Evolutionary conservation across 2,113 vertebrate genomes (phyloP), one percentile per base, ranked within the genome.

Genomic region (Sapayoa aenigma): DNA sequence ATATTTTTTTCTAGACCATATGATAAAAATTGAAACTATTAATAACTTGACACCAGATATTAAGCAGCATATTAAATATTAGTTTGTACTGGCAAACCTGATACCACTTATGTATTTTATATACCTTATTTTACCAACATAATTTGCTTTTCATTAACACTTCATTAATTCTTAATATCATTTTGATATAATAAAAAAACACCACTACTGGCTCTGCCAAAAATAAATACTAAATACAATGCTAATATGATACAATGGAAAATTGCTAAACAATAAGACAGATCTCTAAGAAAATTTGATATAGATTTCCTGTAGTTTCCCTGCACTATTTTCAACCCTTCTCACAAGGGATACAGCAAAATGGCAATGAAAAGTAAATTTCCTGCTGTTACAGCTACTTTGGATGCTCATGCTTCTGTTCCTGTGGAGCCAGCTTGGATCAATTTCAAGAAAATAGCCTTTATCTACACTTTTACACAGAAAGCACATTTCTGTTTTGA

Each of bases 371-470:
- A 95, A 92, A 95, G 84, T 95, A 94, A 88, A 90, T 96, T 96
- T 96, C 96, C 96, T 95, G 93, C 95, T 58, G 41, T 81, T 94
- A 81, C 67, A 84, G 93, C 91, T 82, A 55, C 95, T 92, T 92
- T 94, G 87, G 93, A 97, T 68, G 71, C 87, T 93, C 68, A 50
- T 95, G 90, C 90, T 96, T 95, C 94, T 55, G 35, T 33, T 90
- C 83, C 95, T 79, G 60, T 69, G 96, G 96, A 97, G 92, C 91
- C 68, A 80, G 65, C 53, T 59, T 95, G 97, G 97, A 92, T 88
- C 94, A 93, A 76, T 96, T 96, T 97, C 96, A 96, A 97, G 93
- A 88, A 97, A 94, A 96, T 96, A 79, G 53, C 95, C 96, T 97
- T 96, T 97, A 97, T 96, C 96, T 95, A 96, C 94, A 94, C 93